phyloP scores from a whole-genome alignment of 2,113 vertebrate genomes.

The Pollimyrus isidori region DNA sequence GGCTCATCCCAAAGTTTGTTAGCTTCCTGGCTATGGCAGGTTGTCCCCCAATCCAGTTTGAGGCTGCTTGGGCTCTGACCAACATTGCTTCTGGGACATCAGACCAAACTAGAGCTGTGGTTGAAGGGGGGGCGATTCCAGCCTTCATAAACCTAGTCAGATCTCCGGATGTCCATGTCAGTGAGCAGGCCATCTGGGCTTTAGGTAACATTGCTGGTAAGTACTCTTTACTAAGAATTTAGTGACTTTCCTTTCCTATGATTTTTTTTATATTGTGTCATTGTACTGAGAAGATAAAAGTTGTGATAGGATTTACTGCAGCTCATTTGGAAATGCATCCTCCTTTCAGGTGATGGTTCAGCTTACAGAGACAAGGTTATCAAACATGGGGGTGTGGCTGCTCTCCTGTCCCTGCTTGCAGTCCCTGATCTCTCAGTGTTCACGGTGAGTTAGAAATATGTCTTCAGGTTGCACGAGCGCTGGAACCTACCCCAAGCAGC shows the following conservation, averaged over 20 bases:
- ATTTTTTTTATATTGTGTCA: background rate
- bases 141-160: constrained; percentile 75
- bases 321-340: background rate
- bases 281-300: background rate
- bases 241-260: background rate
- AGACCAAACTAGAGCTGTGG: constrained; percentile 78
- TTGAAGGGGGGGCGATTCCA: constrained; percentile 78
- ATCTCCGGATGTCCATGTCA: constrained; percentile 77
- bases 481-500: background rate
- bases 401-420: constrained; percentile 69
- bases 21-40: constrained; percentile 68
- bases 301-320: background rate
- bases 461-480: background rate
- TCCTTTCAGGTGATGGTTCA: constrained; percentile 74
- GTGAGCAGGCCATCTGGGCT: constrained; percentile 89
- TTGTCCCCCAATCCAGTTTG: constrained; percentile 85
- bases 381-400: constrained; percentile 74
- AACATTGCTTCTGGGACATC: constrained; percentile 88
- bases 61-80: constrained; percentile 86
- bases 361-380: constrained; percentile 80
- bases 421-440: constrained; percentile 70
- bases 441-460: constrained; percentile 61
- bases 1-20: constrained; percentile 77
- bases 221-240: background rate
- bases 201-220: constrained; percentile 89